phyloP scores from a whole-genome alignment of 2,113 vertebrate genomes.

The Dicaeum eximium region DNA sequence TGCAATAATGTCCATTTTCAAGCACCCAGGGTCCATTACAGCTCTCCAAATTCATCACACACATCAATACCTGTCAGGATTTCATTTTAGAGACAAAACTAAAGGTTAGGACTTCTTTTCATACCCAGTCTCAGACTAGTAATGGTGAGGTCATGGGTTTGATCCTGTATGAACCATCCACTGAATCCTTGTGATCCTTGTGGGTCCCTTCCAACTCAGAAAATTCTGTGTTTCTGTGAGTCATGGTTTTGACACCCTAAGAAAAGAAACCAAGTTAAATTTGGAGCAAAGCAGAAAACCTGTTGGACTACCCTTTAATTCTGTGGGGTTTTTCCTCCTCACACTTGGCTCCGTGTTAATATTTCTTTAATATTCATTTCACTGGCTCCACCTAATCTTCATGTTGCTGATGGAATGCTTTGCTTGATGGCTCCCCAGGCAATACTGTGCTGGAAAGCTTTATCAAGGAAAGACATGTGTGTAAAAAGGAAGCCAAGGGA shows the following conservation, averaged over 20 bases:
- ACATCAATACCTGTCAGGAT: not conserved
- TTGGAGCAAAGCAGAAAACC: not conserved
- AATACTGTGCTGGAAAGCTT: not conserved
- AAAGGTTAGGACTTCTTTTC: not conserved
- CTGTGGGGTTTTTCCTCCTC: accelerated
- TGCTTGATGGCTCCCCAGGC: not conserved
- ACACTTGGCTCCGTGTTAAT: not conserved
- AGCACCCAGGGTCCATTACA: not conserved
- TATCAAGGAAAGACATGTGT: not conserved
- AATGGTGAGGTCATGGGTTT: not conserved
- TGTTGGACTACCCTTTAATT: not conserved
- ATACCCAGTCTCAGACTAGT: not conserved
- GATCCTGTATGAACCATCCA: not conserved
- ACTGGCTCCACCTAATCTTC: not conserved
- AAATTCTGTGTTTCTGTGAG: not conserved
- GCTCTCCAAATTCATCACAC: not conserved
- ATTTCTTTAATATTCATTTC: not conserved
- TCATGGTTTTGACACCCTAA: not conserved
- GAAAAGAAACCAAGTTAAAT: not conserved
- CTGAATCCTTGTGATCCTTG: not conserved
- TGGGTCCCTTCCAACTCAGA: not conserved
- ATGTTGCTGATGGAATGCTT: not conserved
- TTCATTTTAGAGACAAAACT: not conserved
- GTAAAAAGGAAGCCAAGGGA: not conserved
- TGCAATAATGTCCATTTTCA: not conserved